These are phyloP conservation scores for Lethrus apterus DNA, from an alignment of 1,140 invertebrate species.

Conservation along the genomic window DNA sequence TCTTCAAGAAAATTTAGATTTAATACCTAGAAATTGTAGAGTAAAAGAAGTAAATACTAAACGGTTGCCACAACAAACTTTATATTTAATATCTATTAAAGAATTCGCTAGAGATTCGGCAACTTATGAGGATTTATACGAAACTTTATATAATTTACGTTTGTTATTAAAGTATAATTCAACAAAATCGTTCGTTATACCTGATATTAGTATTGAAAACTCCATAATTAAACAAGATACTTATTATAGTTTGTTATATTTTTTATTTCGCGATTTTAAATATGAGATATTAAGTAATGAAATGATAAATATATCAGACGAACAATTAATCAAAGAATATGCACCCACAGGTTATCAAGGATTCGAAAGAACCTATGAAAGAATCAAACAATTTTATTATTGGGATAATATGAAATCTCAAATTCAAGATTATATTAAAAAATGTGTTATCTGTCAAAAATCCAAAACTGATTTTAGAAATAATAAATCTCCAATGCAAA, in stretches of 20 bases:
- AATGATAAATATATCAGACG: neutral
- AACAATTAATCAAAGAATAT: constrained; percentile 1
- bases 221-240: constrained; percentile 8
- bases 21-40: too few species aligned
- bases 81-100: too few species aligned
- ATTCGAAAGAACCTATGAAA: constrained; percentile 9
- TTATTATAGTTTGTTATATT: constrained; percentile 5
- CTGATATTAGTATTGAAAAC: neutral
- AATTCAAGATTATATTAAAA: constrained; percentile 14
- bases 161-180: too few species aligned
- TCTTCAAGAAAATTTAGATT: too few species aligned
- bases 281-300: constrained; percentile 10
- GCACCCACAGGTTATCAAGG: constrained; percentile 8
- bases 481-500: constrained; percentile 25
- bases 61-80: too few species aligned
- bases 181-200: too few species aligned
- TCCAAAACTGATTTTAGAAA: constrained; percentile 14
- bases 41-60: too few species aligned
- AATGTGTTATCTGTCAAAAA: constrained; percentile 14
- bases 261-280: neutral
- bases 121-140: too few species aligned
- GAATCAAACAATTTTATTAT: constrained; percentile 11
- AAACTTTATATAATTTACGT: too few species aligned
- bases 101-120: too few species aligned
- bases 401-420: constrained; percentile 9